Conservation (phyloP, 2,113 vertebrate genomes). For the Pseudorectes ferrugineus region DNA sequence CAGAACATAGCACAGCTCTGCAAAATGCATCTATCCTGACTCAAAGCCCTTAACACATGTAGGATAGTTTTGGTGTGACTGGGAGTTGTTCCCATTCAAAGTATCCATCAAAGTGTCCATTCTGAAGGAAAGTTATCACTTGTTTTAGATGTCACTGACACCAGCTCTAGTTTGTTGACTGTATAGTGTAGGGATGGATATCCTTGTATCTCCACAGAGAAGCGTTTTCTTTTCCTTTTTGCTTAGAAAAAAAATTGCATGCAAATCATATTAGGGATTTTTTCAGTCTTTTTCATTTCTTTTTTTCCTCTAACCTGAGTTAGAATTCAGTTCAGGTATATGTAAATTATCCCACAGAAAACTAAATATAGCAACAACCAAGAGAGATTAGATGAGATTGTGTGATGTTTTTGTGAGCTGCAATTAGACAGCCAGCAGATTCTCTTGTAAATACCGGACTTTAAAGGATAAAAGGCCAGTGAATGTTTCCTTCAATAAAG, state of each 20-base stretch:
- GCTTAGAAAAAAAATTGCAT: not conserved
- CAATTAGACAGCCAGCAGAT: constrained; percentile 58
- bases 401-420: constrained; percentile 43
- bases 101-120: not conserved
- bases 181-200: not conserved
- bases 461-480: constrained; percentile 51
- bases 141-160: not conserved
- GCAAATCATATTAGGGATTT: not conserved
- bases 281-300: not conserved
- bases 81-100: not conserved
- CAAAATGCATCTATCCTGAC: not conserved
- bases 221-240: not conserved
- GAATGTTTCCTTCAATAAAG: constrained; percentile 37
- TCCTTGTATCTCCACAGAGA: not conserved
- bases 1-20: not conserved
- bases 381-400: constrained; percentile 47
- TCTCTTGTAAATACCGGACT: constrained; percentile 59
- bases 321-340: constrained; percentile 22
- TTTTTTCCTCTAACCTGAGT: not conserved
- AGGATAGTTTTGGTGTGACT: not conserved
- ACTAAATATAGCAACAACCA: constrained; percentile 16
- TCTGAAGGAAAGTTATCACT: not conserved
- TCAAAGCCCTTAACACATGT: not conserved
- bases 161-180: not conserved
- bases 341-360: constrained; percentile 25